Evolutionary conservation across 2,113 vertebrate species (phyloP).

Genomic region (Carettochelys insculpta): DNA sequence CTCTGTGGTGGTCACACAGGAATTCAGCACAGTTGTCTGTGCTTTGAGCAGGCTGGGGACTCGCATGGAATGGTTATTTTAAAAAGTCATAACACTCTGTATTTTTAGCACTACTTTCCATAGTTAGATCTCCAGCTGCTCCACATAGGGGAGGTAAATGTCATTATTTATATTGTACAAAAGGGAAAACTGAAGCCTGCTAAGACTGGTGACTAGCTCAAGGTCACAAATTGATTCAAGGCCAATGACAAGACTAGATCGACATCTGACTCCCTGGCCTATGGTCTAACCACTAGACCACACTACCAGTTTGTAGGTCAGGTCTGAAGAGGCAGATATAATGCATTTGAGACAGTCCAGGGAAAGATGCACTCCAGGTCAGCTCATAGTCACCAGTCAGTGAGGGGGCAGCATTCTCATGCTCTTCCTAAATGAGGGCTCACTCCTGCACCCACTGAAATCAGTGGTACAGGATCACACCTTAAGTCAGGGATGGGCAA

Average conservation of each 20-base stretch:
- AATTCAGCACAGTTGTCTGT: slow-evolving; percentile 1
- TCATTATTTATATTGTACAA: neutral
- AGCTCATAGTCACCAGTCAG: neutral
- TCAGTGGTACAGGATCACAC: slow-evolving; percentile 17
- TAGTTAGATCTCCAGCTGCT: neutral
- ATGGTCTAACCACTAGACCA: neutral
- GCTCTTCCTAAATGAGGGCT: neutral
- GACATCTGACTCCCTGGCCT: neutral
- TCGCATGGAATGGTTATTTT: slow-evolving; percentile 17
- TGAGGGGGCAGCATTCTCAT: slow-evolving; percentile 1
- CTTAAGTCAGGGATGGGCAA: too few relatives aligned
- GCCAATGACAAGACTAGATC: neutral
- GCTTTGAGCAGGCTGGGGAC: slow-evolving; percentile 11
- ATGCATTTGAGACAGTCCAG: neutral
- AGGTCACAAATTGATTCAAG: neutral
- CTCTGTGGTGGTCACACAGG: neutral
- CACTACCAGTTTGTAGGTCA: neutral
- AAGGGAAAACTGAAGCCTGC: neutral
- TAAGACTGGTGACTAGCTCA: neutral
- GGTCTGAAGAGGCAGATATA: neutral
- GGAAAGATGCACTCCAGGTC: neutral
- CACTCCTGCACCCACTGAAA: neutral
- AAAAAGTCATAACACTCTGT: slow-evolving; percentile 23
- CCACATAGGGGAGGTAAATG: neutral
- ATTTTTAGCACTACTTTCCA: slow-evolving; percentile 24